phyloP scores from a whole-genome alignment of 2,797 vertebrate species.

The Eptatretus atami region DNA sequence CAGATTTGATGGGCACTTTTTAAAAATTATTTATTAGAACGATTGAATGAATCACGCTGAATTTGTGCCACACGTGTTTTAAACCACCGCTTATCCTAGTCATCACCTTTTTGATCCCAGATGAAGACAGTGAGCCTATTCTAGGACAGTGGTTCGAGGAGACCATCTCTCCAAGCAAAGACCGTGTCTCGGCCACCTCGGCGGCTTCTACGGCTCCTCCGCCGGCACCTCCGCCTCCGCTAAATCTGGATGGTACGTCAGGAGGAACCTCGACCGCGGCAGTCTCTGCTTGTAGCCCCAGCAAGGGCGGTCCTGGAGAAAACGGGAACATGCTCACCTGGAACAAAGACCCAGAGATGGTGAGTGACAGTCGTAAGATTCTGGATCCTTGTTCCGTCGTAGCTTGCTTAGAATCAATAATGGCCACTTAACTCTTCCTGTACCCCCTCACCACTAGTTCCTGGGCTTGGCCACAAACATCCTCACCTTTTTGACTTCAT shows the following conservation, averaged over 20 bases:
- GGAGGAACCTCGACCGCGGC: no score
- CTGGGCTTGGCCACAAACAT: slow-evolving; percentile 76
- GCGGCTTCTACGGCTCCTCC: slow-evolving; percentile 57
- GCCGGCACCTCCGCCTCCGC: slow-evolving; percentile 57
- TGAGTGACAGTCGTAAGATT: slow-evolving; percentile 14
- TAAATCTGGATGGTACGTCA: slow-evolving; percentile 10
- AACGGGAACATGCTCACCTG: slow-evolving; percentile 92
- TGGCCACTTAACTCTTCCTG: no score
- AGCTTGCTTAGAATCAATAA: no score
- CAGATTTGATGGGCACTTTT: no score
- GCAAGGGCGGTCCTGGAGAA: slow-evolving; percentile 48
- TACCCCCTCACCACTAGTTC: slow-evolving; percentile 24
- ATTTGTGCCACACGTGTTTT: no score
- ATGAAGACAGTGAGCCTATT: slow-evolving; percentile 97
- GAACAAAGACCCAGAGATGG: slow-evolving; percentile 85
- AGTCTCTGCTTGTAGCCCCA: slow-evolving; percentile 24
- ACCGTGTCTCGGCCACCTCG: slow-evolving; percentile 59
- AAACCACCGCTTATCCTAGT: no score
- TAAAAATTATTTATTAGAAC: no score
- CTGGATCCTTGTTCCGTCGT: no score
- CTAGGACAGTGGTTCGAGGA: slow-evolving; percentile 95
- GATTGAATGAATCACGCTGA: no score
- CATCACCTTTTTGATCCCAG: slow-evolving; percentile 15
- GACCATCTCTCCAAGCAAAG: slow-evolving; percentile 89
- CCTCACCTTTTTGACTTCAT: slow-evolving; percentile 76